Conservation (phyloP, 2,113 vertebrate genomes). For the Sphyrna mokarran region DNA sequence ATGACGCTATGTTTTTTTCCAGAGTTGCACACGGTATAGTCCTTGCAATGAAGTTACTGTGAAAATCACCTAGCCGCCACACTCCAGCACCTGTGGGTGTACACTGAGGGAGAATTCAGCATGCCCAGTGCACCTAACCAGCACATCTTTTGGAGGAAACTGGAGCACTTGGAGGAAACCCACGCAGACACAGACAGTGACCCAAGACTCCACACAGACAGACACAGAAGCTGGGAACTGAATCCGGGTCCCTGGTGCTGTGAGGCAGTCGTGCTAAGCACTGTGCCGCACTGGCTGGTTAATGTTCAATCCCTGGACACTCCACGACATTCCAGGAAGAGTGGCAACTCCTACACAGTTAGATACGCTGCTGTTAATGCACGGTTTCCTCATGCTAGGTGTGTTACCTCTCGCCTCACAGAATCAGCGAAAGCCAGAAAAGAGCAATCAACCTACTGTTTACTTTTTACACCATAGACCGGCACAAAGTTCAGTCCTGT, state of each 20-base stretch:
- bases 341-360: neutral
- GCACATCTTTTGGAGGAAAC: too few relatives aligned
- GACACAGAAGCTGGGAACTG: too few relatives aligned
- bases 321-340: neutral
- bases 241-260: too few relatives aligned
- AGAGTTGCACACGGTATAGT: neutral
- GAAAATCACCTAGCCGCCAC: too few relatives aligned
- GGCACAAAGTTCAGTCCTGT: neutral
- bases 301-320: neutral
- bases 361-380: neutral
- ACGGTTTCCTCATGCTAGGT: neutral
- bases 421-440: neutral
- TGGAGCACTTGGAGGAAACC: too few relatives aligned
- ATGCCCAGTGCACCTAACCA: too few relatives aligned
- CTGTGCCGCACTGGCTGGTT: neutral
- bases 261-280: too few relatives aligned
- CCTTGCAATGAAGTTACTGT: neutral
- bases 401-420: neutral
- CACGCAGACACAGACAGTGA: too few relatives aligned
- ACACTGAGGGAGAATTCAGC: too few relatives aligned
- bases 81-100: too few relatives aligned
- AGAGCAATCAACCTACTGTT: neutral
- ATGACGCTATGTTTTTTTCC: neutral
- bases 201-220: too few relatives aligned
- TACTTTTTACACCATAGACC: neutral